Conservation (phyloP, 2,113 vertebrate genomes). For the Shinisaurus crocodilurus region DNA sequence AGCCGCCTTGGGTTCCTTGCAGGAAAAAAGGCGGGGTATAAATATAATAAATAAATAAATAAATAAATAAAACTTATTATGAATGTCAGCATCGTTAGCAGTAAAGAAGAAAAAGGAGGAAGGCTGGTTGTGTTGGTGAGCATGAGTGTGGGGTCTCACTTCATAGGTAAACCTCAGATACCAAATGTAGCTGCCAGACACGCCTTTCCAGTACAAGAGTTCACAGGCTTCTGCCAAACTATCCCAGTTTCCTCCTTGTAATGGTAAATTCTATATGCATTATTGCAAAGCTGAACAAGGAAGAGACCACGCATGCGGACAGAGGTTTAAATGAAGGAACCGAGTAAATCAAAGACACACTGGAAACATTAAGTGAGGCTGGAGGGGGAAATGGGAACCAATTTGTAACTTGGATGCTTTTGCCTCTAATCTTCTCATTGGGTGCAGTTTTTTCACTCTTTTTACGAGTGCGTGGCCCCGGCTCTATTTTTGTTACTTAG, state of each 20-base stretch:
- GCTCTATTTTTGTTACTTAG: background rate
- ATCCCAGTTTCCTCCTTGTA: rapidly evolving
- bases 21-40: too few species aligned
- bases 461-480: constrained; percentile 25
- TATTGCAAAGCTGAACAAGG: background rate
- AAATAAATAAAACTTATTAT: too few species aligned
- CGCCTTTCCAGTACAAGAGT: background rate
- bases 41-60: too few species aligned
- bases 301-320: background rate
- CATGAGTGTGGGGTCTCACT: background rate
- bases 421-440: background rate
- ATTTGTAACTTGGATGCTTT: background rate
- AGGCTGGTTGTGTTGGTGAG: background rate
- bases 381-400: background rate
- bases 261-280: background rate
- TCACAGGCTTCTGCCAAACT: rapidly evolving
- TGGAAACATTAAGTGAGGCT: background rate
- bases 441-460: background rate
- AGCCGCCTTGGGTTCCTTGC: too few species aligned
- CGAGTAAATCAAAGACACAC: background rate
- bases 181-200: background rate
- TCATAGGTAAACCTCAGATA: background rate
- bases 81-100: background rate
- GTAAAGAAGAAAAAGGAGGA: background rate
- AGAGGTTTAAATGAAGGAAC: background rate